Evolutionary conservation across 2,888 invertebrate species (phyloP).

Genomic region (Eupithecia subumbrata): DNA sequence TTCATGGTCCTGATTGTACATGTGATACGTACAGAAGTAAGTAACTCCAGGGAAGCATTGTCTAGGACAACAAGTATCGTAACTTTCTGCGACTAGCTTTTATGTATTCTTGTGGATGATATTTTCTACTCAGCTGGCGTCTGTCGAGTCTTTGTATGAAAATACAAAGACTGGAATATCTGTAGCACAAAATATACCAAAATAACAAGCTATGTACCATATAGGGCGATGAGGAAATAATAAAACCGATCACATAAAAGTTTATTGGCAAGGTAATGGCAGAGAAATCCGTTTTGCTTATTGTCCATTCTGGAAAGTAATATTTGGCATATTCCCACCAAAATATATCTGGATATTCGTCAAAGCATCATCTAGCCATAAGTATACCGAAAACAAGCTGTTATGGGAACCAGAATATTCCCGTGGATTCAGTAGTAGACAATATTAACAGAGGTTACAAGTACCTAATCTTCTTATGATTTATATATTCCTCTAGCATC

Average conservation of each 20-base stretch:
- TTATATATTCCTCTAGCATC: not conserved
- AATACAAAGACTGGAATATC: not conserved
- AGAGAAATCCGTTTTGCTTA: not conserved
- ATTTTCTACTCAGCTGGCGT: conserved; percentile 18
- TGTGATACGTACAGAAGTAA: conserved; percentile 46
- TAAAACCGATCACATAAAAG: conserved; percentile 3
- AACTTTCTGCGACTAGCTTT: conserved; percentile 52
- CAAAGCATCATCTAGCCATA: not conserved
- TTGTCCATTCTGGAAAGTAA: not conserved
- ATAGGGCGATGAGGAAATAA: conserved; percentile 5
- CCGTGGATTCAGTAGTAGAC: not conserved
- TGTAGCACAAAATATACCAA: conserved; percentile 3
- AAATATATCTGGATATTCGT: not conserved
- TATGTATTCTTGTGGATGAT: conserved; percentile 31
- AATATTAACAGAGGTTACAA: too few relatives aligned
- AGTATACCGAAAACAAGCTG: not conserved
- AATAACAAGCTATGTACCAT: conserved; percentile 6
- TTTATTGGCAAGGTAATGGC: not conserved
- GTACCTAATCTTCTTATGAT: too few relatives aligned
- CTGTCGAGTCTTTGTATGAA: conserved; percentile 7
- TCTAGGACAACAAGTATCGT: conserved; percentile 56
- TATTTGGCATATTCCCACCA: not conserved
- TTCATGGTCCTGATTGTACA: not conserved
- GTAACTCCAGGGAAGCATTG: conserved; percentile 58
- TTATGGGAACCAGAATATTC: not conserved